Base-by-base conservation (phyloP, 2,113 vertebrate genomes). In the Toxostoma redivivum region DNA sequence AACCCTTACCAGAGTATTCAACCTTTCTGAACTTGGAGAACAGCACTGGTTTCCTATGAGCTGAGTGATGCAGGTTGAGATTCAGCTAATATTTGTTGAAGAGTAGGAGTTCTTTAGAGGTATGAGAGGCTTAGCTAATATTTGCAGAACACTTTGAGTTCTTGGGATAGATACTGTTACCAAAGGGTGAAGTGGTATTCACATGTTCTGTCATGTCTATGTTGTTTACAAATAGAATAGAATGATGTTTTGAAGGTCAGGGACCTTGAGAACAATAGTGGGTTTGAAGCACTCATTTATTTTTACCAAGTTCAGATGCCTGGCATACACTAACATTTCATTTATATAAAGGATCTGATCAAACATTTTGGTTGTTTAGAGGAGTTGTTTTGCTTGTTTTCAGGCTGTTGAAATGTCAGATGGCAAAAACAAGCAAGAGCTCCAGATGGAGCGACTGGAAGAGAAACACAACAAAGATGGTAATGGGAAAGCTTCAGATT, bases 211-310 rank as follows among this genome's bases (percentile, higher is more conserved):
- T 96, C 88, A 84, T 88, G 95, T 95, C 93, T 94, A 37, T 81
- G 94, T 94, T 96, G 95, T 97, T 96, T 96, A 96, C 95, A 96
- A 96, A 95, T 94, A 94, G 93, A 95, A 93, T 64, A 92, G 94
- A 96, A 96, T 93, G 88, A 93, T 96, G 90, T 97, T 96, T 96
- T 96, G 92, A 97, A 97, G 95, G 95, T 96, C 96, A 92, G 88
- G 60, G 93, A 96, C 92, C 93, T 92, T 94, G 94, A 96, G 94
- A 96, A 97, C 94, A 96, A 96, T 96, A 94, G 93, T 69, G 90
- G 96, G 95, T 95, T 97, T 96, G 86, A 96, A 96, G 82, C 86
- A 78, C 69, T 96, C 92, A 94, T 96, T 96, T 96, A 86, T 95
- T 94, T 96, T 96, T 96, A 95, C 93, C 76, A 96, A 96, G 82